Base-by-base conservation (phyloP, 2,888 invertebrate genomes). In the Pollenia amentaria region DNA sequence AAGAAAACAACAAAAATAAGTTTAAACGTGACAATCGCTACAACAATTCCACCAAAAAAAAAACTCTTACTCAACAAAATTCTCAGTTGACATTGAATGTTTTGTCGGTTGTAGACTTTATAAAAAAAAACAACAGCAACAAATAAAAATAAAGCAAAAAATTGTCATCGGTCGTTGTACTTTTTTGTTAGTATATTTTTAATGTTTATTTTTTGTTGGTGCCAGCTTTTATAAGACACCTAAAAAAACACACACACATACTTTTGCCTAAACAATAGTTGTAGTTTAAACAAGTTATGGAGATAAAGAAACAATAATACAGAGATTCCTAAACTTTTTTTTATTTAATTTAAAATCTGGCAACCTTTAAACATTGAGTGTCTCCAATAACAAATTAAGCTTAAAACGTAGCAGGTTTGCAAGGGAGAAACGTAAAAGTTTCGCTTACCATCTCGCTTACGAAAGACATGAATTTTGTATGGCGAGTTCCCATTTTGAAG, bases 161-260 rank as follows among this genome's bases (percentile, higher is more conserved):
- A 51, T 55, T 87, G 80, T 84, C 84, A 77, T 84, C 87, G 87
- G 87, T 87, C 87, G 73, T 84, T 87, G 77, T 53, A 84, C 77
- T 78, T 44, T 73, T 75, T 60, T 46, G 40, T 60, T 72, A 46
- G 11, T 60, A 2, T 42, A 38, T 21, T 69, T 16, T 42, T 70
- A 14, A 6, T 7, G 6, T 77, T 51, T 84, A 57, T 29, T 53
- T 55, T 16, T 76, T 29, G 18, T 48, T 72, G 21, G 46, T 44
- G 65, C 38, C 65, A n/a, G 70, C 21, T 29, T 51, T 7, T 69
- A 18, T 29, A 29, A 29, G 29, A 29, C 29, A 29, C 29, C 6
- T 29, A 12, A 69, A 67, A n/a, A 9, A 48, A 65, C 46, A 53
- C 12, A 57, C 12, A 75, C 57, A 72, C 53, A 73, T 21, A 51